Base-by-base conservation (phyloP, 2,888 invertebrate genomes). In the Phengaris arion region DNA sequence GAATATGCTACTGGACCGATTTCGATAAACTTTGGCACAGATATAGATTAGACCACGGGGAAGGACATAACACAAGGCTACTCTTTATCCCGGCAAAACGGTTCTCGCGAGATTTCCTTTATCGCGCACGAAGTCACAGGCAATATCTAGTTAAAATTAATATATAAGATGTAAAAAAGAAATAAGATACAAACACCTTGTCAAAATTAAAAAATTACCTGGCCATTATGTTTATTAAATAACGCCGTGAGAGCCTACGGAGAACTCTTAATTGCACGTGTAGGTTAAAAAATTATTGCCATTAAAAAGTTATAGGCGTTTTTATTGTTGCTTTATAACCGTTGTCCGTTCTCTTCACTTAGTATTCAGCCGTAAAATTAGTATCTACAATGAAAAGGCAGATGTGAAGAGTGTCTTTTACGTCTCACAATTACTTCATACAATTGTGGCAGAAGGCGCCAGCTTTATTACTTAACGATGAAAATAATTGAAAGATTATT, bases 241-340 rank as follows among this genome's bases (percentile, higher is more conserved):
- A 35, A 12, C 22, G 15, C 22, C 35, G 22, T 64, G 59, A 6
- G 59, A 64, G 59, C 59, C 59, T 35, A 64, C 59, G 35, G 22
- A 64, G 22, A 70, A 13, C 6, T 8, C 70, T 10, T 52, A 70
- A 52, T 70, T 70, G 51, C 52, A 52, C 70, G 22, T 12, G 35
- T 35, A 35, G 35, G 35, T 35, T 35, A 35, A 35, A 22, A 52
- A 70, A 70, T 52, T 52, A 52, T 70, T 70, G 70, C 70, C 70
- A 10, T 51, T 70, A 70, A 22, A 70, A 70, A 70, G 10, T 51
- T 22, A 6, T 46, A 70, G 70, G 70, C 70, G 70, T 70, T 70
- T 70, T 69, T 64, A 64, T 52, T 70, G 51, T 70, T 70, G 52
- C 12, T 51, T 70, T 68, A 68, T 45, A 68, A 22, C 35, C 59